phyloP scores from a whole-genome alignment of 1,140 invertebrate species.

The Drosophila guanche region DNA sequence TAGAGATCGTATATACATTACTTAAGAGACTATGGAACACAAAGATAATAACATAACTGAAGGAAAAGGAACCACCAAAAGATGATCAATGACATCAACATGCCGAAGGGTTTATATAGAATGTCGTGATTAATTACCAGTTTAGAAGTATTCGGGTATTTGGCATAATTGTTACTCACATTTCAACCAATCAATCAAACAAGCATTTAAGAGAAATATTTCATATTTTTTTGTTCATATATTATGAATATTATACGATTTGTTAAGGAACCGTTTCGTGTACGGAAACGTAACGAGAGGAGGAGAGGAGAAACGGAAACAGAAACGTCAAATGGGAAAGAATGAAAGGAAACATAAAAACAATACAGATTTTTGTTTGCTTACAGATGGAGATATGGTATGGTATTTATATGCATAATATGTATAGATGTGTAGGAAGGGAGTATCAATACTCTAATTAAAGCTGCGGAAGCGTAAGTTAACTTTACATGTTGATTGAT shows the following conservation, averaged over 20 bases:
- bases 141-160: constrained; percentile 59
- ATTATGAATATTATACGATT: constrained; percentile 46
- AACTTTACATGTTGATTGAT: constrained; percentile 37
- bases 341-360: constrained; percentile 49
- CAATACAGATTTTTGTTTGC: constrained; percentile 27
- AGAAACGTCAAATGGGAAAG: constrained; percentile 55
- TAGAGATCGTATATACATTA: constrained; percentile 17
- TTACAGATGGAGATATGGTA: no score
- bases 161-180: constrained; percentile 83
- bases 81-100: constrained; percentile 62
- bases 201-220: constrained; percentile 83
- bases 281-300: constrained; percentile 15
- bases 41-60: not conserved
- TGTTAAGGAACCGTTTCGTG: constrained; percentile 25
- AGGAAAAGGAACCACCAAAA: constrained; percentile 10
- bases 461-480: constrained; percentile 17
- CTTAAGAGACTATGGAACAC: not conserved
- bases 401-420: constrained; percentile 26
- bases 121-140: constrained; percentile 62
- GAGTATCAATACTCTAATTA: constrained; percentile 3
- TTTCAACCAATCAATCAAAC: constrained; percentile 84
- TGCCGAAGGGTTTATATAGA: constrained; percentile 55
- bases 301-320: constrained; percentile 13
- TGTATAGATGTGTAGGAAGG: constrained; percentile 3
- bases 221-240: constrained; percentile 69